Base-by-base conservation (phyloP, 2,797 vertebrate species). In the Adelosebastes latens region DNA sequence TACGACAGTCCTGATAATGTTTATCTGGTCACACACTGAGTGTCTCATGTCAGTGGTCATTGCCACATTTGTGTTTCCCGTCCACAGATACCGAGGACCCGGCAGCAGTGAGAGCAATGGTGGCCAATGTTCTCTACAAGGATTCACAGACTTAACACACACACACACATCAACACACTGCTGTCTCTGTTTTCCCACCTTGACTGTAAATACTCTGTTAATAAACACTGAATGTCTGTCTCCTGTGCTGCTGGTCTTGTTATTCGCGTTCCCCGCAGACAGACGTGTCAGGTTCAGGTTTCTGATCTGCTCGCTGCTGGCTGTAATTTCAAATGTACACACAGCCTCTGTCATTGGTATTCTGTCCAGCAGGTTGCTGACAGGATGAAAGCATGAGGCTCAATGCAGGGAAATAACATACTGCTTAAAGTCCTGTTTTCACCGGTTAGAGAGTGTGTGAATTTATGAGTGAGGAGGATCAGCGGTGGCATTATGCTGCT, bases 111-210 rank as follows among this genome's bases (percentile, higher is more conserved):
- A 96, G 84, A 69, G 81, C 94, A 1, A 87, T 98, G 87, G 96
- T 99, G 83, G 94, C 95, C 61, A 92, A 95, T 74, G 89, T 96
- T 2, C 95, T 99, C 42, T 99, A 99, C 92, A 82, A 75, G 60
- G 93, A 88, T 58, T 60, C 75, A 18, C 79, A 70, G 75, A 78
- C 29, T 27, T 87, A 76, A 13, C 80, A 9, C 62, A 75, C 79
- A 31, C 58, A 46, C 65, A 46, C 25, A 2, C 12, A 42, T 62
- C 73, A 18, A 56, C 84, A 65, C 58, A 3, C 25, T 12, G 53
- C 62, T 25, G n/a, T 49, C 75, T 34, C 64, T 24, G 61, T 22
- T 58, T 32, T 3, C 29, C 63, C 24, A 2, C 12, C 13, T 7
- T 7, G 55, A 72, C 0, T 80, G 91, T 95, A 93, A 94, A 95